Evolutionary conservation across 1,140 invertebrate genomes (phyloP), one percentile per base, ranked within the genome.

Genomic region (Aphelenchoides fujianensis): DNA sequence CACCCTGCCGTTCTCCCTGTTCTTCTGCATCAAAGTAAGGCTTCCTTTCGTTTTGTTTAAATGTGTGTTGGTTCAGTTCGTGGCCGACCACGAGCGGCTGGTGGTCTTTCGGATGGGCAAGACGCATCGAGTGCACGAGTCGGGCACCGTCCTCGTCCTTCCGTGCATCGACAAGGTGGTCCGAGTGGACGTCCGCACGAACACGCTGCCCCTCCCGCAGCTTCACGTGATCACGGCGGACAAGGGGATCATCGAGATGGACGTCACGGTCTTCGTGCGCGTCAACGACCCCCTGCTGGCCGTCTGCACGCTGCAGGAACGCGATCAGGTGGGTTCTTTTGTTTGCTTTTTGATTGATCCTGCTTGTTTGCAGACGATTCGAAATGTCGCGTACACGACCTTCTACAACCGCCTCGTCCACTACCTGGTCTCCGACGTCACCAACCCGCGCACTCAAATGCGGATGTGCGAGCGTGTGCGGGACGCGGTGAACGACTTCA

Each of bases 21-120:
- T 79, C 35, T 80, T 78, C 41, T 48, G 70, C 53, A 37, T 78
- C n/a, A 78, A 78, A 55, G 75, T 77, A 54, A 36, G 34, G 19
- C 2, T 30, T 66, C n/a, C 36, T 67, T 0, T 55, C 31, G 28
- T 28, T 23, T 32, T 34, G 34, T 19, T 23, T 28, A 30, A 61
- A 69, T 68, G 23, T 67, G 34, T 19, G 28, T 27, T 53, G 32
- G 32, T 80, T 80, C 32, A 80, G 74, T 78, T 78, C 37, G 55
- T 80, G 2, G 30, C 35, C 27, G 41, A 68, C 5, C 80, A 53
- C 54, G 79, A 78, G 59, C 27, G 54, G 16, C 28, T 79, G 19
- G 74, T 78, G 12, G 66, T 78, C 27, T 59, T 78, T 31, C 76
- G 76, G 27, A 74, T 78, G 3, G 76, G 76, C 3, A 53, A 68